Evolutionary conservation across 30 jellyfish, hydroid and myxozoan species (phyloP), one percentile per base, ranked within the genome.

Genomic region (Aurelia sp.): DNA sequence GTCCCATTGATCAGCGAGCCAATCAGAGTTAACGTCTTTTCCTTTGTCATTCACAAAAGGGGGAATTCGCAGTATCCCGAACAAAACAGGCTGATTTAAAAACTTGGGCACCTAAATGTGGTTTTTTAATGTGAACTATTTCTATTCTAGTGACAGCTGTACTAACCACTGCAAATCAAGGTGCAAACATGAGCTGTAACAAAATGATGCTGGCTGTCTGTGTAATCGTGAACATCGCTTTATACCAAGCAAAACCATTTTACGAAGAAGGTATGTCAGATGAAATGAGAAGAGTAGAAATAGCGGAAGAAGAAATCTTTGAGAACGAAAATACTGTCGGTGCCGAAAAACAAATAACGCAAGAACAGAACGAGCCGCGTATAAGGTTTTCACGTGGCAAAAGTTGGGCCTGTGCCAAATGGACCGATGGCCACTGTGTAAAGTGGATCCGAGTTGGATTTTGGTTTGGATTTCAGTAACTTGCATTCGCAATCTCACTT

Each of bases 391-490:
- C 41, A 44, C 55, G 55, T 44, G 55, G 16, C 61, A 72, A 35
- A 16, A 76, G 44, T 21, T 76, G 76, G 76, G 67, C 50, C 13
- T 76, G 86, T 64, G 86, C 76, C 1, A 76, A 58, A 33, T 17
- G 44, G 86, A 16, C 65, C 44, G 52, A 51, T 17, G 76, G 31
- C 6, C 0, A 20, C 7, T 76, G 86, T 64, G 66, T 59, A 44
- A 76, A 76, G 64, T 58, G 65, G 76, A 74, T 76, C 22, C 63
- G 86, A 17, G 76, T 61, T 21, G 86, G 86, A 35, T 76, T 76
- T 50, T 76, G 86, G 86, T 76, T 76, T 17, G 76, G 77, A 37
- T 4, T 15, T 47, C 20, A 33, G 30, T 23, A 16, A 12, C 62
- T 64, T 41, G 66, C 50, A 41, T 44, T 44, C 55, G 9, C 10